A percentile compares a stretch with the other conserved stretches of the same genome.
These are phyloP conservation scores for Dasypogon diadema DNA, from an alignment of 2,888 invertebrate species.

Conservation along the genomic window DNA sequence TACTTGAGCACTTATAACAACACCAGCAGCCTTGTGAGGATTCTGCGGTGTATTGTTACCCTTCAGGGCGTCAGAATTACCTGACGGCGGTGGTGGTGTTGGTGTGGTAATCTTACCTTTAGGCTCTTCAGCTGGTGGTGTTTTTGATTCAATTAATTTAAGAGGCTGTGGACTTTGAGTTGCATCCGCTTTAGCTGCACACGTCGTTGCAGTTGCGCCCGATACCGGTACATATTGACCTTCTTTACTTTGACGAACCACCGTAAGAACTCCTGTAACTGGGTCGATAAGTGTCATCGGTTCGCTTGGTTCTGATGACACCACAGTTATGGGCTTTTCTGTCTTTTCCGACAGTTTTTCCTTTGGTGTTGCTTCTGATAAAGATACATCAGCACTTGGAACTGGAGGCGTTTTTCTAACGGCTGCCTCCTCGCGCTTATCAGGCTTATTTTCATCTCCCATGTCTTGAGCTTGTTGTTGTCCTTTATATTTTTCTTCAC, in stretches of 20 bases:
- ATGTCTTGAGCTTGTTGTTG: slow-evolving; percentile 50
- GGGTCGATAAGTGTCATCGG: slow-evolving; percentile 80
- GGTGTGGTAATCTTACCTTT: slow-evolving; percentile 41
- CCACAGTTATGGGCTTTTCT: background rate
- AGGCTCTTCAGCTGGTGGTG: background rate
- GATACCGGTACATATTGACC: slow-evolving; percentile 75
- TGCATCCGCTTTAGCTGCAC: slow-evolving; percentile 27
- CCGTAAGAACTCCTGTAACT: slow-evolving; percentile 78
- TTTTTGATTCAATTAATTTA: slow-evolving; percentile 35
- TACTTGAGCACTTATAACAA: slow-evolving; percentile 35
- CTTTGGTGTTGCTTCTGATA: slow-evolving; percentile 34
- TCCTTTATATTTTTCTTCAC: slow-evolving; percentile 57
- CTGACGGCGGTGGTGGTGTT: slow-evolving; percentile 14
- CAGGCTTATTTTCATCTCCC: slow-evolving; percentile 59
- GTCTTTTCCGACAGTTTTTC: slow-evolving; percentile 34
- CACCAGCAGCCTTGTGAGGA: slow-evolving; percentile 11
- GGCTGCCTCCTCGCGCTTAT: slow-evolving; percentile 60
- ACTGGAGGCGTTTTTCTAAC: background rate
- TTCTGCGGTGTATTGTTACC: slow-evolving; percentile 26
- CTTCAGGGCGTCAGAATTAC: slow-evolving; percentile 50
- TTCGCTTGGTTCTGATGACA: slow-evolving; percentile 63
- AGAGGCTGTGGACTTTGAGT: slow-evolving; percentile 7
- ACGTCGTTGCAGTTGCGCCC: slow-evolving; percentile 53
- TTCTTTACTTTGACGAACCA: slow-evolving; percentile 79
- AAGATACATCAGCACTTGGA: slow-evolving; percentile 13